Percentiles rank a stretch among this genome's conserved stretches.
phyloP scores from a whole-genome alignment of 2,888 invertebrate species.

The Apodemia mormo region DNA sequence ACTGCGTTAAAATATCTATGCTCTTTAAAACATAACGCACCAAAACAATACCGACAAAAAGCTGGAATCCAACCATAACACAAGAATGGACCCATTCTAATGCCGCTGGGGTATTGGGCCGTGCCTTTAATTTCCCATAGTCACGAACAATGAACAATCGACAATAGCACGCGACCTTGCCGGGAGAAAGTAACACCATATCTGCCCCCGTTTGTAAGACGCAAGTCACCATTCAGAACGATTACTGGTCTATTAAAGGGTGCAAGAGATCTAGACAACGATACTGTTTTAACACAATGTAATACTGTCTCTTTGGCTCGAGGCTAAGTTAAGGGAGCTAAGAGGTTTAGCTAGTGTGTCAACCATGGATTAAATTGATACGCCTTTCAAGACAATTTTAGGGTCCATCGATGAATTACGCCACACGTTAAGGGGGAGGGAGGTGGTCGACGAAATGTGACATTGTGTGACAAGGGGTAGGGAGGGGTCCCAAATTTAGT shows the following conservation, averaged over 20 bases:
- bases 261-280: not conserved
- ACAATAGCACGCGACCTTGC: conserved; percentile 37
- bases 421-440: too few species aligned
- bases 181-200: conserved; percentile 31
- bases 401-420: too few species aligned
- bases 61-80: not conserved
- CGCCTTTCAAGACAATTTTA: too few species aligned
- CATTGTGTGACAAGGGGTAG: too few species aligned
- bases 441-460: too few species aligned
- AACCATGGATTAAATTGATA: too few species aligned
- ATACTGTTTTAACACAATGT: not conserved
- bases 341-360: too few species aligned
- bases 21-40: not conserved
- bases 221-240: not conserved
- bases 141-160: conserved; percentile 31
- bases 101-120: conserved; percentile 6
- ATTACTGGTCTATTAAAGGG: not conserved
- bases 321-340: too few species aligned
- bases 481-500: too few species aligned
- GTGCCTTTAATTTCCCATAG: conserved; percentile 21
- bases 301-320: too few species aligned
- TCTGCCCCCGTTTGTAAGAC: conserved; percentile 2
- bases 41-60: not conserved
- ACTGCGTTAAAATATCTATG: too few species aligned
- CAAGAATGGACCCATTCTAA: conserved; percentile 7